Percentiles rank a stretch among this genome's conserved stretches.
These are phyloP conservation scores for Cirrhinus mrigala DNA, from an alignment of 2,797 vertebrate species.

Conservation along the genomic window DNA sequence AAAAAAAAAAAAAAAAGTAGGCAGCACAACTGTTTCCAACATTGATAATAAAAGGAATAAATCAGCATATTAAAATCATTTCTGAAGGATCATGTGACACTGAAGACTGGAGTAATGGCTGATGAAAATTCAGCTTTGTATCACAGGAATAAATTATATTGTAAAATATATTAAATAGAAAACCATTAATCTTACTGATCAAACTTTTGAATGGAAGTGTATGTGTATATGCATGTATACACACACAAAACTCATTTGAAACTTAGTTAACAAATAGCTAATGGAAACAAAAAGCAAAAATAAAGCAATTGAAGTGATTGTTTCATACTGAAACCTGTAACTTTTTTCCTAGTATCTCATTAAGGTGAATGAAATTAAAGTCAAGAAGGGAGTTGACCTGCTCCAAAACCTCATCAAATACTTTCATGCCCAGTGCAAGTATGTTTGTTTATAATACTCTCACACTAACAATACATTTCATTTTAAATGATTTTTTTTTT, in stretches of 20 bases:
- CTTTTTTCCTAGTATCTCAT: constrained; percentile 87
- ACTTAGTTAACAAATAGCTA: neutral
- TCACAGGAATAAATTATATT: too few relatives aligned
- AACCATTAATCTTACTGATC: too few relatives aligned
- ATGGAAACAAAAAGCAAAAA: neutral
- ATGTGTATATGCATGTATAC: neutral
- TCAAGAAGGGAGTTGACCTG: constrained; percentile 95
- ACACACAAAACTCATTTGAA: neutral
- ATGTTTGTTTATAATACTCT: constrained; percentile 67
- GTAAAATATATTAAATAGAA: too few relatives aligned
- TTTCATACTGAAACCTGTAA: constrained; percentile 1
- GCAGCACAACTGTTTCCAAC: too few relatives aligned
- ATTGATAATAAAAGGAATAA: too few relatives aligned
- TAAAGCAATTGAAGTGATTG: neutral
- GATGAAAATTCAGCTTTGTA: too few relatives aligned
- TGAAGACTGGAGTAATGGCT: too few relatives aligned
- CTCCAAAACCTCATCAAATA: constrained; percentile 98
- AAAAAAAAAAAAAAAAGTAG: too few relatives aligned
- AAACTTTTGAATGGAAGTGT: too few relatives aligned
- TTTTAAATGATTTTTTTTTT: too few relatives aligned
- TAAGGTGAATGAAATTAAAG: constrained; percentile 98
- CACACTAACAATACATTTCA: neutral
- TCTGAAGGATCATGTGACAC: too few relatives aligned
- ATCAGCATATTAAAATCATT: too few relatives aligned
- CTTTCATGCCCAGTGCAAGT: constrained; percentile 99